Conservation (phyloP, 2,888 invertebrate species). For the Plemyria rubiginata region DNA sequence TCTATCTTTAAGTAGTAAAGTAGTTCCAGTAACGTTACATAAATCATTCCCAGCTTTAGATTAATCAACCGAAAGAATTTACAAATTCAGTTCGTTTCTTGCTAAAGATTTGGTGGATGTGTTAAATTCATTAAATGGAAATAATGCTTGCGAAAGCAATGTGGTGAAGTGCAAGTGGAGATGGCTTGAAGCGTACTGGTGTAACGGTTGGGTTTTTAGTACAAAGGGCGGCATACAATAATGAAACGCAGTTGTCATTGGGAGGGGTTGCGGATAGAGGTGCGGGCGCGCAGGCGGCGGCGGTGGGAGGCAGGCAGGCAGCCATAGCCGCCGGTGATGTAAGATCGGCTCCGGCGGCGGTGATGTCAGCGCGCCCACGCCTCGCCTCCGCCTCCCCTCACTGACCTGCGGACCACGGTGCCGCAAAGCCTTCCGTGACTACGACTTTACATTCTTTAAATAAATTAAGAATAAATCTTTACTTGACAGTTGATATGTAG, state of each 20-base stretch:
- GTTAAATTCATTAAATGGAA: neutral
- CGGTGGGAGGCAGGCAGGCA: constrained; percentile 68
- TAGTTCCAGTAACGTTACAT: neutral
- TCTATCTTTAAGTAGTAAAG: no score
- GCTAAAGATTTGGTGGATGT: neutral
- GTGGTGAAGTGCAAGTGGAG: neutral
- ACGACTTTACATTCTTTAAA: constrained; percentile 45
- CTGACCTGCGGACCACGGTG: constrained; percentile 48
- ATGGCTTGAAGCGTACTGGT: neutral
- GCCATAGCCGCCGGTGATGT: constrained; percentile 69
- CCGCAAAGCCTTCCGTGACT: constrained; percentile 75
- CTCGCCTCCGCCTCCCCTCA: constrained; percentile 56
- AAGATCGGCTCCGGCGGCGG: constrained; percentile 79
- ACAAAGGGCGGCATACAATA: constrained; percentile 50
- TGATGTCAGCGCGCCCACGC: constrained; percentile 82
- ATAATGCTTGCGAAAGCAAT: neutral
- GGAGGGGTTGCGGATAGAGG: constrained; percentile 46
- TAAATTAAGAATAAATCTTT: constrained; percentile 33
- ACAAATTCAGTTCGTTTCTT: neutral
- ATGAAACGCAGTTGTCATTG: constrained; percentile 43
- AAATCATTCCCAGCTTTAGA: neutral
- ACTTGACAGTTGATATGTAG: constrained; percentile 26
- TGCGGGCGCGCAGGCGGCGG: constrained; percentile 57
- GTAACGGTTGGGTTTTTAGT: neutral
- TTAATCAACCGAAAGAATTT: no score